phyloP scores from a whole-genome alignment of 1,140 invertebrate species.

The Micrasema longulum region DNA sequence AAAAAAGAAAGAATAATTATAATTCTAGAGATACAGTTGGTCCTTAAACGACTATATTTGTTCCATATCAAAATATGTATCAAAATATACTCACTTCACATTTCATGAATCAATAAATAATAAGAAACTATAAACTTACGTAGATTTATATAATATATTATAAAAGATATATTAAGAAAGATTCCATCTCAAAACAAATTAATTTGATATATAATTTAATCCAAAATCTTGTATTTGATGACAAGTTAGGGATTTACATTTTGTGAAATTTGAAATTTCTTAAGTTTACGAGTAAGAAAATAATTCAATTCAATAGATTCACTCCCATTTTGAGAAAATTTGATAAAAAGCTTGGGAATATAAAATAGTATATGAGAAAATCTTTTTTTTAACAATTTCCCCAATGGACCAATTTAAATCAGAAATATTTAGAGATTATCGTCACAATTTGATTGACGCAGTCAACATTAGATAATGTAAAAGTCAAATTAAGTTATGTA shows the following conservation, averaged over 20 bases:
- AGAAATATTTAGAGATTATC: too few relatives aligned
- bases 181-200: conserved; percentile 17
- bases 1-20: conserved; percentile 25
- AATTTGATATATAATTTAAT: conserved; percentile 18
- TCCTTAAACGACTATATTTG: conserved; percentile 47
- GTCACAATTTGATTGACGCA: too few relatives aligned
- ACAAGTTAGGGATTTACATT: background rate
- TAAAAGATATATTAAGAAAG: conserved; percentile 34
- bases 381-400: too few relatives aligned
- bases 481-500: too few relatives aligned
- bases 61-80: conserved; percentile 46
- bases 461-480: too few relatives aligned
- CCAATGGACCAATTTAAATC: too few relatives aligned
- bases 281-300: background rate
- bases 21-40: conserved; percentile 44
- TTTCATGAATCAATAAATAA: conserved; percentile 34
- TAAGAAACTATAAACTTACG: conserved; percentile 30
- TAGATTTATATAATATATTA: conserved; percentile 32
- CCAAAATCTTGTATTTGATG: conserved; percentile 5
- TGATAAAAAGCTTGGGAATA: too few relatives aligned
- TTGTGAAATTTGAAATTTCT: background rate
- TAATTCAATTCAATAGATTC: background rate
- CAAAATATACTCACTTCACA: conserved; percentile 46
- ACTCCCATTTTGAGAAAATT: too few relatives aligned
- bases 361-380: too few relatives aligned